Percentiles rank a stretch among this genome's conserved stretches.
phyloP scores from a whole-genome alignment of 23 tunicate genomes.

The Corella eumyota region DNA sequence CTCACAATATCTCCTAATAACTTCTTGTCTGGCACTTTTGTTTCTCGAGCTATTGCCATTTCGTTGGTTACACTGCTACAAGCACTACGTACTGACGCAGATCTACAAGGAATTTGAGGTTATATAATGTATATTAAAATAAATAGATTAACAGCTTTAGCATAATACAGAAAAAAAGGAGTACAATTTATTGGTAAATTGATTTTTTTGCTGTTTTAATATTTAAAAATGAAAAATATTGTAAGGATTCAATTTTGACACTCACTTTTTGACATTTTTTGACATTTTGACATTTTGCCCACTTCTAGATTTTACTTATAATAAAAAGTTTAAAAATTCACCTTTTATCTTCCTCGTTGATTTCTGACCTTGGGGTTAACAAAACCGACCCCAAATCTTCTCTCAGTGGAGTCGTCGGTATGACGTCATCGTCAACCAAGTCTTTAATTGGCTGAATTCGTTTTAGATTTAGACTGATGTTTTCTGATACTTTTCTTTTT shows the following conservation, averaged over 20 bases:
- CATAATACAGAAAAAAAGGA: slow-evolving; percentile 7
- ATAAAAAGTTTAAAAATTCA: background rate
- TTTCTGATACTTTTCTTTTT: background rate
- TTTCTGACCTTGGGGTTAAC: slow-evolving; percentile 14
- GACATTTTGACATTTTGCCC: too few species aligned
- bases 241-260: too few species aligned
- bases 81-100: slow-evolving; percentile 73
- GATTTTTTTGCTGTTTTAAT: background rate
- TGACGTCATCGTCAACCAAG: slow-evolving; percentile 18
- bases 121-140: background rate
- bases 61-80: slow-evolving; percentile 55
- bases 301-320: too few species aligned
- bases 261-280: too few species aligned
- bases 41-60: slow-evolving; percentile 29
- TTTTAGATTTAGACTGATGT: too few species aligned
- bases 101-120: slow-evolving; percentile 15
- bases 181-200: background rate
- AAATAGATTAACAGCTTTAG: too few species aligned
- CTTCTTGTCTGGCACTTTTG: slow-evolving; percentile 44
- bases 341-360: slow-evolving; percentile 9
- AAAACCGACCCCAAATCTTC: slow-evolving; percentile 5
- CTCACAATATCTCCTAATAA: slow-evolving; percentile 80
- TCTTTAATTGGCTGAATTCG: too few species aligned
- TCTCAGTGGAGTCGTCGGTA: slow-evolving; percentile 15
- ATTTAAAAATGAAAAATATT: too few species aligned